A percentile compares a stretch with the other conserved stretches of the same genome.
Evolutionary conservation across 2,888 invertebrate species (phyloP).

Genomic region (Notodonta ziczac): DNA sequence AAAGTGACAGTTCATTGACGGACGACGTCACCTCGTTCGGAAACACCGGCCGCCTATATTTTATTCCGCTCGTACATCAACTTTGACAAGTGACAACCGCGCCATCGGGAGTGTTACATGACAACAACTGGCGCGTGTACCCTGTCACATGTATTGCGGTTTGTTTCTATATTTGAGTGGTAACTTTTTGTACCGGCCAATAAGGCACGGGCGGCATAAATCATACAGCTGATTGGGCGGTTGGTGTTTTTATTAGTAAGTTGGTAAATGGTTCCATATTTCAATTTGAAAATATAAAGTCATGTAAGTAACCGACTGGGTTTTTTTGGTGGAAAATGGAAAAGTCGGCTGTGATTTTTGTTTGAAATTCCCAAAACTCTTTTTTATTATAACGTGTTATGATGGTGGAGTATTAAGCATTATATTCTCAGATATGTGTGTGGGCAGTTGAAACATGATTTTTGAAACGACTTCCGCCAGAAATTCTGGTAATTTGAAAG

Average conservation of each 20-base stretch:
- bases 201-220: constrained; percentile 1
- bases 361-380: no score
- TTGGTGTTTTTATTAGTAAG: not conserved
- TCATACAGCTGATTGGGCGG: constrained; percentile 1
- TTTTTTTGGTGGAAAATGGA: no score
- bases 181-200: constrained; percentile 2
- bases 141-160: constrained; percentile 20
- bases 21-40: constrained; percentile 53
- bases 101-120: constrained; percentile 31
- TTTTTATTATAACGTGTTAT: no score
- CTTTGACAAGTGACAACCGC: constrained; percentile 53
- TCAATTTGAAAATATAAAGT: no score
- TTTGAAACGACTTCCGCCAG: no score
- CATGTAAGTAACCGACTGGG: no score
- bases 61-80: constrained; percentile 57
- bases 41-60: constrained; percentile 47
- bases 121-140: constrained; percentile 37
- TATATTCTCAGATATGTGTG: no score
- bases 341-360: no score
- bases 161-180: constrained; percentile 8
- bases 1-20: constrained; percentile 57
- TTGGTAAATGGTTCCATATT: no score
- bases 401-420: no score
- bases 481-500: no score
- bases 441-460: no score